A percentile compares a stretch with the other conserved stretches of the same genome.
Conservation (phyloP, 2,797 vertebrate species). For the Phataginus tetradactyla region DNA sequence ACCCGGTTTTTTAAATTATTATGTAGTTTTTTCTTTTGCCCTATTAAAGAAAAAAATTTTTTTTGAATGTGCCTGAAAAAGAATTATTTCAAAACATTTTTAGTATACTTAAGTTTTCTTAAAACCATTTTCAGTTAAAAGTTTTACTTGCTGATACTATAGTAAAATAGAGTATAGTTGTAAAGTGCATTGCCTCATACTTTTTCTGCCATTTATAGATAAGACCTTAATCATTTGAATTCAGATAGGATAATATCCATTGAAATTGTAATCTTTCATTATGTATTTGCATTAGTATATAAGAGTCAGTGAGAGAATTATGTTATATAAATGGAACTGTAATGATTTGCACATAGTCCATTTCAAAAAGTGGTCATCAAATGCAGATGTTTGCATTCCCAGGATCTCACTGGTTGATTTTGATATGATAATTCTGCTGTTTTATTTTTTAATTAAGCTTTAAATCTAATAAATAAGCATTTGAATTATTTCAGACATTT, state of each 20-base stretch:
- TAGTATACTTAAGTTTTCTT: conserved; percentile 76
- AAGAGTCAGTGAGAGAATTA: background rate
- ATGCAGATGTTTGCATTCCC: background rate
- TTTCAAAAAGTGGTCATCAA: conserved; percentile 9
- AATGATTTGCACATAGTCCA: background rate
- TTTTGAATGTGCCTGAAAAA: conserved; percentile 62
- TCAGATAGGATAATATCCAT: background rate
- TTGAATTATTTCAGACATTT: conserved; percentile 27
- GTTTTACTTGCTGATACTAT: background rate
- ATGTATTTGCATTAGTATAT: background rate
- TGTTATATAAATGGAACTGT: conserved; percentile 25
- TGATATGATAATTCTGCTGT: background rate
- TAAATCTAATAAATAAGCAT: conserved; percentile 48
- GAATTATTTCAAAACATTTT: conserved; percentile 75
- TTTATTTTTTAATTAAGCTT: conserved; percentile 59
- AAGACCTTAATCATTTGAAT: conserved; percentile 24
- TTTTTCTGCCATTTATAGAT: conserved; percentile 42
- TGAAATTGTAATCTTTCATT: conserved; percentile 29
- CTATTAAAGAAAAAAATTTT: conserved; percentile 68
- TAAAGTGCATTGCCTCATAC: background rate
- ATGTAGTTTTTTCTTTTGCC: conserved; percentile 60
- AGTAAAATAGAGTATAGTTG: conserved; percentile 53
- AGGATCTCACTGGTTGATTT: background rate
- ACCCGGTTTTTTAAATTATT: background rate
- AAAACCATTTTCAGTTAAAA: conserved; percentile 46